phyloP scores from a whole-genome alignment of 2,113 vertebrate genomes.

The Anser brachyrhynchus region DNA sequence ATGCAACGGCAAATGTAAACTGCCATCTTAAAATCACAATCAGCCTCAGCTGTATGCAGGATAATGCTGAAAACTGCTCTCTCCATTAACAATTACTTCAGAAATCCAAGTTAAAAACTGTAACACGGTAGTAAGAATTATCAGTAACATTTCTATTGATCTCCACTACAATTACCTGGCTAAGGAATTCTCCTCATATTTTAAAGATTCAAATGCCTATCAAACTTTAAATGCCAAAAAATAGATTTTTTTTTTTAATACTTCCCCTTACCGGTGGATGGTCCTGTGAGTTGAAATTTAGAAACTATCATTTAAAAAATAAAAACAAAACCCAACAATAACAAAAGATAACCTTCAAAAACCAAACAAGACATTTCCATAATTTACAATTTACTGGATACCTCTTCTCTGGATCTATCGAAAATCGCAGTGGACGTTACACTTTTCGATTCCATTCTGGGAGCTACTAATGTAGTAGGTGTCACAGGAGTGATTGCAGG shows the following conservation, averaged over 20 bases:
- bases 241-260: neutral
- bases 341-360: neutral
- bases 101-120: neutral
- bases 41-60: neutral
- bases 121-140: neutral
- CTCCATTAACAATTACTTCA: neutral
- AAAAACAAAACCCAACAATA: neutral
- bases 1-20: neutral
- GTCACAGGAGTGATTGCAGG: constrained; percentile 93
- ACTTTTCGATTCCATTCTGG: constrained; percentile 82
- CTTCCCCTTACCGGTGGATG: neutral
- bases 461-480: constrained; percentile 85
- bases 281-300: neutral
- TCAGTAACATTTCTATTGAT: neutral
- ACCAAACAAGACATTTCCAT: neutral
- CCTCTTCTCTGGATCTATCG: constrained; percentile 91
- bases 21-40: neutral
- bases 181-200: neutral
- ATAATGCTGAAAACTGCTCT: neutral
- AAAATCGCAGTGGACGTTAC: constrained; percentile 84
- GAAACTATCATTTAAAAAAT: neutral
- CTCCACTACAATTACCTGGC: neutral
- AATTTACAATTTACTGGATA: constrained; percentile 52
- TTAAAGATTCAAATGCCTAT: neutral
- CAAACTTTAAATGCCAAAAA: neutral